These are phyloP conservation scores for Limnothrissa miodon DNA, from an alignment of 2,113 vertebrate genomes.

Conservation along the genomic window DNA sequence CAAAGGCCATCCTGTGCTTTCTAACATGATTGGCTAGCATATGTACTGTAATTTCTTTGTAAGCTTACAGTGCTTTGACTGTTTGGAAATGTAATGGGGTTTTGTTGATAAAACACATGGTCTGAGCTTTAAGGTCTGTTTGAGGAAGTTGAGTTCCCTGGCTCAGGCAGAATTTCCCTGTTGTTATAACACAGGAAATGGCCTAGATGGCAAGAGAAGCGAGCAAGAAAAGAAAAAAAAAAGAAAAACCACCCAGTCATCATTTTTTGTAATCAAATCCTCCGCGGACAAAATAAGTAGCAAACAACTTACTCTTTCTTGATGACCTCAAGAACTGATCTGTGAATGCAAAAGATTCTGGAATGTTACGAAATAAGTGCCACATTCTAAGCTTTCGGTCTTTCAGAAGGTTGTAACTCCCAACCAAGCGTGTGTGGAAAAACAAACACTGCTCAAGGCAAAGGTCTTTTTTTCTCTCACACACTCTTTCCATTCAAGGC, in stretches of 20 bases:
- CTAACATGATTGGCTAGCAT: background rate
- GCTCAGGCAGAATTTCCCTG: background rate
- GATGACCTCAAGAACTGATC: background rate
- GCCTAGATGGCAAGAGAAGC: background rate
- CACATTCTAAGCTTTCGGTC: background rate
- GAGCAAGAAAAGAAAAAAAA: background rate
- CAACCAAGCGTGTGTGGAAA: background rate
- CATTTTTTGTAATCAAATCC: background rate
- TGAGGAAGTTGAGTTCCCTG: background rate
- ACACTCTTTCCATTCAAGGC: background rate
- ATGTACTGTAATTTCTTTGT: background rate
- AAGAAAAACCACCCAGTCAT: background rate
- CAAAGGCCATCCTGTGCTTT: too few species aligned
- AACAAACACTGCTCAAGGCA: background rate
- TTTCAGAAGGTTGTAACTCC: background rate
- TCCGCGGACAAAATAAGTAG: background rate
- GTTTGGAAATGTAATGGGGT: background rate
- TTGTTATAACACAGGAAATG: background rate
- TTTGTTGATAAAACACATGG: background rate
- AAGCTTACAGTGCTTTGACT: background rate
- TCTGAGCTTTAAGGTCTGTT: background rate
- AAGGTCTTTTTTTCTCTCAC: conserved; percentile 15
- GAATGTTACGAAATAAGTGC: background rate
- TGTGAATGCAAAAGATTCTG: background rate
- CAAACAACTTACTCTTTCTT: background rate